Evolutionary conservation across 1,140 invertebrate genomes (phyloP).

Genomic region (Sinella curviseta): DNA sequence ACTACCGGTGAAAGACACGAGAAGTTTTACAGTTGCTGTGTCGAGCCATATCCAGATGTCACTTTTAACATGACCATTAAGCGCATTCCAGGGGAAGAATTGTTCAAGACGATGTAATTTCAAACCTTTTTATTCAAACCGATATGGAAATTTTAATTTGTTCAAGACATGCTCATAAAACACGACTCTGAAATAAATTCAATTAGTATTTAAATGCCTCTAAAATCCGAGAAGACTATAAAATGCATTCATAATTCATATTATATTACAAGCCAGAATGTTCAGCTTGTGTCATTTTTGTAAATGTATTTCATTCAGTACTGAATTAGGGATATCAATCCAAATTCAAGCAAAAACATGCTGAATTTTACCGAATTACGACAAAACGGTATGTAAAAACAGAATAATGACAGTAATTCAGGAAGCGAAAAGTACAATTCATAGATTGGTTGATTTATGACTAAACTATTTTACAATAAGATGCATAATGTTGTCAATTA

Average conservation of each 20-base stretch:
- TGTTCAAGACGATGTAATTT: background rate
- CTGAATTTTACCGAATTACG: background rate
- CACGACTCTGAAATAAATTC: background rate
- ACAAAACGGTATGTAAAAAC: too few species aligned
- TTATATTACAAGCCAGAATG: background rate
- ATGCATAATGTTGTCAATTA: too few species aligned
- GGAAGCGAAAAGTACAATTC: too few species aligned
- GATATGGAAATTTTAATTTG: background rate
- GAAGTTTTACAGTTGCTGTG: constrained; percentile 42
- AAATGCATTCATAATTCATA: too few species aligned
- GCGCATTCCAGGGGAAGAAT: background rate
- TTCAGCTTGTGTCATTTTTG: background rate
- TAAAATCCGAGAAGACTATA: too few species aligned
- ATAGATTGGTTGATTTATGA: too few species aligned
- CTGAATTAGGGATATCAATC: background rate
- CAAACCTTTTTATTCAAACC: background rate
- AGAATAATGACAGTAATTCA: too few species aligned
- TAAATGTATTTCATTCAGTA: background rate
- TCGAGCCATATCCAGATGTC: constrained; percentile 32
- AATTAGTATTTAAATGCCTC: background rate
- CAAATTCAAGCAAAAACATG: background rate
- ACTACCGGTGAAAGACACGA: constrained; percentile 22
- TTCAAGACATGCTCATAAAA: background rate
- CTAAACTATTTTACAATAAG: too few species aligned
- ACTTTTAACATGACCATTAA: constrained; percentile 4